Evolutionary conservation across 2,797 vertebrate genomes (phyloP), one percentile per base, ranked within the genome.

Genomic region (Leptoclinus maculatus): DNA sequence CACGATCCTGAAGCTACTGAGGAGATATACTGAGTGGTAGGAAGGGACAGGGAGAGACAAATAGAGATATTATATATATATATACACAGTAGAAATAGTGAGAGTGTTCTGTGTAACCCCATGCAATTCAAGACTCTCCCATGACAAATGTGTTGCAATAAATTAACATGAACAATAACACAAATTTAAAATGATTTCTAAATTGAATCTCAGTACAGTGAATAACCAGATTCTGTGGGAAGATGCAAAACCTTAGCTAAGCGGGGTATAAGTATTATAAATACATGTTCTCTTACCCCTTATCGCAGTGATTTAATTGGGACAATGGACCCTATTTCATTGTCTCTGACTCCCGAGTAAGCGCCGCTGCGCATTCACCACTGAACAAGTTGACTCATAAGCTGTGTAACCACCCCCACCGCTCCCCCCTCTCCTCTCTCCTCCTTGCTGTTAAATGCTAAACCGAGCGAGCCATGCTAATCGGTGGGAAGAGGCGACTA

Each of bases 401-500:
- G 83, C 87, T 84, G 81, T 56, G 66, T 85, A 92, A 89, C 82
- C 89, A 63, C 79, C 87, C 85, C 83, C 51, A n/a, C 84, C 19
- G 79, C 76, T 82, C 81, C 67, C 81, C 67, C 79, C 72, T 82
- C 77, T 79, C 77, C 71, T 74, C 77, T 79, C 86, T 79, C 81
- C 75, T 59, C 62, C 78, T 83, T 49, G 80, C 80, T 39, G 83
- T 72, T 91, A 80, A 88, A 88, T 72, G 79, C 87, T 82, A 91
- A 93, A 92, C 92, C 62, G 60, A 92, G 85, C 81, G 72, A 89
- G 86, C 87, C 85, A 67, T 83, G 88, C 89, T 95, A 94, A 95
- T 95, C 93, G 90, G 89, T 80, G 87, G 90, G 89, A 92, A 92
- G 89, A 92, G 91, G 93, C 91, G 92, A 94, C 92, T 93, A 95